Evolutionary conservation across 1,140 invertebrate species (phyloP).

Genomic region (Homalodisca vitripennis): DNA sequence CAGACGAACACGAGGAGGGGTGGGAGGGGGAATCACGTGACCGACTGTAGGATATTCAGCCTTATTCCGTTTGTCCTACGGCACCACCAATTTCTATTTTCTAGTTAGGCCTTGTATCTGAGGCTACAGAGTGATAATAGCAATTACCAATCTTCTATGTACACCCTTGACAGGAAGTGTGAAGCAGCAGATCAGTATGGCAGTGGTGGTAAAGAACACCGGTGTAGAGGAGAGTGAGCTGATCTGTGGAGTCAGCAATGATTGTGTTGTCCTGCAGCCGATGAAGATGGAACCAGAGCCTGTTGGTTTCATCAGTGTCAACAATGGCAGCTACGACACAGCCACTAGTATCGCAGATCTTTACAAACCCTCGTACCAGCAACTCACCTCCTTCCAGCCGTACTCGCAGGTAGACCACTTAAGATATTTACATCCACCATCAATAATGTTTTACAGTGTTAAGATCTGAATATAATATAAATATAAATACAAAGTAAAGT

Average conservation of each 20-base stretch:
- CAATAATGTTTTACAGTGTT: too few species aligned
- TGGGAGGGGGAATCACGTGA: too few species aligned
- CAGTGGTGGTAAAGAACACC: slow-evolving; percentile 3
- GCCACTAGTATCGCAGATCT: slow-evolving; percentile 1
- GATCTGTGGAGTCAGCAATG: background rate
- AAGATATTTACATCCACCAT: background rate
- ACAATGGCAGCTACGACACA: slow-evolving; percentile 10
- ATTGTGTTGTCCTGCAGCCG: slow-evolving; percentile 9
- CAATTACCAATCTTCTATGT: background rate
- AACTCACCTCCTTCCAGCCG: background rate
- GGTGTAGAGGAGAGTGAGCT: background rate
- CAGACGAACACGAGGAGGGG: too few species aligned
- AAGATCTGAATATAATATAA: too few species aligned
- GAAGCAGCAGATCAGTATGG: background rate
- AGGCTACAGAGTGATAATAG: too few species aligned
- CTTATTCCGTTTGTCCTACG: background rate
- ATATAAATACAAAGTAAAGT: too few species aligned
- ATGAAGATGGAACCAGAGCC: slow-evolving; percentile 6
- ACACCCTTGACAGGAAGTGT: too few species aligned
- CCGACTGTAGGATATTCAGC: too few species aligned
- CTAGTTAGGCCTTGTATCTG: background rate
- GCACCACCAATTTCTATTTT: background rate
- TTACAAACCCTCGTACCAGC: background rate
- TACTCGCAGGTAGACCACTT: background rate
- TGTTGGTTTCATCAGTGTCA: slow-evolving; percentile 11